phyloP scores from a whole-genome alignment of 2,888 invertebrate genomes.

The Polymixis flavicincta region DNA sequence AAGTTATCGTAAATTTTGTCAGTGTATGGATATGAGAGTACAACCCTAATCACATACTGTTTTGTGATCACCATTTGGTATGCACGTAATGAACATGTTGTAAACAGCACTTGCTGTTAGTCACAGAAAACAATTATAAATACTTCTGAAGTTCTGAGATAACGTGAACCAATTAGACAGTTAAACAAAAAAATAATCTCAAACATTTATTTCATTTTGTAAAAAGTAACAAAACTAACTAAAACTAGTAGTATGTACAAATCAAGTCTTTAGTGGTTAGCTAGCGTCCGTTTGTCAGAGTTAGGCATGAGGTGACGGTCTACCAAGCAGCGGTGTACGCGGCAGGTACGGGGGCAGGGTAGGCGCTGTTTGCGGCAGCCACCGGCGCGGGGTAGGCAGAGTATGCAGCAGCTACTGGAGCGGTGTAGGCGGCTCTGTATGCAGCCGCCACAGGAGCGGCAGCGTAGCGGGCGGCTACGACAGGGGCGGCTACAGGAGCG shows the following conservation, averaged over 20 bases:
- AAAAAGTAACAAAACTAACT: conserved; percentile 74
- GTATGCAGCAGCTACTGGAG: conserved; percentile 58
- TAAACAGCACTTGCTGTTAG: background rate
- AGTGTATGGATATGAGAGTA: background rate
- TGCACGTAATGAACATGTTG: background rate
- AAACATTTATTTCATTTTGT: conserved; percentile 66
- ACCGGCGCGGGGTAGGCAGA: conserved; percentile 58
- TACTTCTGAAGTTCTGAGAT: too few relatives aligned
- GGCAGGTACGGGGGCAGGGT: conserved; percentile 66
- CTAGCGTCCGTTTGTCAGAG: conserved; percentile 55
- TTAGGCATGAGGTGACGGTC: conserved; percentile 1
- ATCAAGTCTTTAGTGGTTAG: conserved; percentile 89
- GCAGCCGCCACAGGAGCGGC: conserved; percentile 45
- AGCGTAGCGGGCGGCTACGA: conserved; percentile 65
- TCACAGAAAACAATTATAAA: background rate
- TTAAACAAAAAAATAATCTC: conserved; percentile 20
- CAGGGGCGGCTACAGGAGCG: conserved; percentile 73
- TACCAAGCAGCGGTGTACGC: conserved; percentile 59
- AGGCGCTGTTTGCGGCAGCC: conserved; percentile 62
- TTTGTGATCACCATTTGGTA: background rate
- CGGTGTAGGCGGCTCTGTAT: conserved; percentile 62
- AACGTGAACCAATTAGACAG: background rate
- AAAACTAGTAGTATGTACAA: conserved; percentile 80
- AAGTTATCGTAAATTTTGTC: background rate
- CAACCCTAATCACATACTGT: background rate